These are phyloP conservation scores for Aphelinus atriplicis DNA, from an alignment of 1,140 invertebrate species.

Conservation along the genomic window DNA sequence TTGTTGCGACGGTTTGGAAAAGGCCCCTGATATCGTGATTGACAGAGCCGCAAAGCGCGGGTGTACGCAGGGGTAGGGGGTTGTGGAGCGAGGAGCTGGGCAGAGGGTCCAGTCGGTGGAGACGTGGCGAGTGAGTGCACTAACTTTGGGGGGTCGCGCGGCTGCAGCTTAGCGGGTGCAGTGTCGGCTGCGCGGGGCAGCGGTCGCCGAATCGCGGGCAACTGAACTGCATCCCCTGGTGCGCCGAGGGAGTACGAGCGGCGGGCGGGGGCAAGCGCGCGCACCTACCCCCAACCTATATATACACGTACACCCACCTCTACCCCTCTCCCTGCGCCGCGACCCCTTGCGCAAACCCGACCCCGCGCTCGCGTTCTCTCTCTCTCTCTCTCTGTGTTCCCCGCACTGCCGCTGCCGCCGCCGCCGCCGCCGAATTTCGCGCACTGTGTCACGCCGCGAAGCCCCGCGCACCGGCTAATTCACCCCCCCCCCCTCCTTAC, in stretches of 20 bases:
- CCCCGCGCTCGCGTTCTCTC: constrained; percentile 10
- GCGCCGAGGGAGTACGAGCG: background rate
- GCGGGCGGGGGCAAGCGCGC: constrained; percentile 35
- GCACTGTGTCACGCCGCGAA: too few species aligned
- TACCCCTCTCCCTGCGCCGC: constrained; percentile 45
- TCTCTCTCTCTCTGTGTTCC: background rate
- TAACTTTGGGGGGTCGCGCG: too few species aligned
- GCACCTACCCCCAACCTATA: background rate
- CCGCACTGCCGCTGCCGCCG: too few species aligned
- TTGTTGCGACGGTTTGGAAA: too few species aligned
- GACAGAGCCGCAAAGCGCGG: too few species aligned
- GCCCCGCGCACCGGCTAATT: background rate
- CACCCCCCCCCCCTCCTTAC: background rate
- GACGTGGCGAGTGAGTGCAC: too few species aligned
- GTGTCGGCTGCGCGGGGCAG: constrained; percentile 41
- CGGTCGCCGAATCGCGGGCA: constrained; percentile 65
- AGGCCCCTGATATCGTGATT: too few species aligned
- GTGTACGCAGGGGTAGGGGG: too few species aligned
- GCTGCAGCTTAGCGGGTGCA: too few species aligned
- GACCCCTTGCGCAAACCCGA: constrained; percentile 62
- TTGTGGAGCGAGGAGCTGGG: too few species aligned
- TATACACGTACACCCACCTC: constrained; percentile 2
- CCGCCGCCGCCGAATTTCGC: too few species aligned
- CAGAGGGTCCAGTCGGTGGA: too few species aligned
- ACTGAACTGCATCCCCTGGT: constrained; percentile 51